Conservation (phyloP, 2,113 vertebrate genomes). For the Alaudala cheleensis region DNA sequence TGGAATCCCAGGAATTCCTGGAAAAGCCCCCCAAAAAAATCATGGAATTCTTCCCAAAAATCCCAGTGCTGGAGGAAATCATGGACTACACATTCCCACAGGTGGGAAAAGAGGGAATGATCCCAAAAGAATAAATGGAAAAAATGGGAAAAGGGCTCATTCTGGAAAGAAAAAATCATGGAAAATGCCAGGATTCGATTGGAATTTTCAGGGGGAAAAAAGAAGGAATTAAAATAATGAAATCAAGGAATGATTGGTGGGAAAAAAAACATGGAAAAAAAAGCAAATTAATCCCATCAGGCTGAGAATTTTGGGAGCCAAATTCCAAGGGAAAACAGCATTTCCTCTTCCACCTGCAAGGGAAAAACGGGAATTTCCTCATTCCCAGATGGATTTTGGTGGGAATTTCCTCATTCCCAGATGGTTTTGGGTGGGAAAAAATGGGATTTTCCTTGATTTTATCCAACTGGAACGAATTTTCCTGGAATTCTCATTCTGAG, state of each 20-base stretch:
- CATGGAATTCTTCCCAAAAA: background rate
- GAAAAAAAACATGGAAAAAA: background rate
- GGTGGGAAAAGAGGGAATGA: background rate
- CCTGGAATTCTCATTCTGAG: background rate
- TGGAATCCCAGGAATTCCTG: rapidly evolving
- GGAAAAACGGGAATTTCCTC: background rate
- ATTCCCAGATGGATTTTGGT: background rate
- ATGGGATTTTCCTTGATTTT: background rate
- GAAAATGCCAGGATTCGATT: background rate
- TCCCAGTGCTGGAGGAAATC: background rate
- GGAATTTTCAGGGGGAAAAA: background rate
- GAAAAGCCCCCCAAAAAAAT: too few species aligned
- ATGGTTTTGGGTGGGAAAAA: background rate
- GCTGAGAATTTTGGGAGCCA: background rate
- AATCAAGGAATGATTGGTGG: background rate
- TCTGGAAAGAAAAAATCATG: background rate
- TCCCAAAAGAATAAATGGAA: background rate
- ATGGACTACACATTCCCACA: background rate
- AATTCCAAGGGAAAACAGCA: constrained; percentile 42
- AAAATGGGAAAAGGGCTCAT: background rate
- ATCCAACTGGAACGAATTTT: background rate
- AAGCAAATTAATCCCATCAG: background rate
- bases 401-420: background rate
- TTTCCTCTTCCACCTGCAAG: constrained; percentile 53
- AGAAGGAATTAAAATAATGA: background rate